Conservation (phyloP, 2,113 vertebrate genomes). For the Phodopus roborovskii region DNA sequence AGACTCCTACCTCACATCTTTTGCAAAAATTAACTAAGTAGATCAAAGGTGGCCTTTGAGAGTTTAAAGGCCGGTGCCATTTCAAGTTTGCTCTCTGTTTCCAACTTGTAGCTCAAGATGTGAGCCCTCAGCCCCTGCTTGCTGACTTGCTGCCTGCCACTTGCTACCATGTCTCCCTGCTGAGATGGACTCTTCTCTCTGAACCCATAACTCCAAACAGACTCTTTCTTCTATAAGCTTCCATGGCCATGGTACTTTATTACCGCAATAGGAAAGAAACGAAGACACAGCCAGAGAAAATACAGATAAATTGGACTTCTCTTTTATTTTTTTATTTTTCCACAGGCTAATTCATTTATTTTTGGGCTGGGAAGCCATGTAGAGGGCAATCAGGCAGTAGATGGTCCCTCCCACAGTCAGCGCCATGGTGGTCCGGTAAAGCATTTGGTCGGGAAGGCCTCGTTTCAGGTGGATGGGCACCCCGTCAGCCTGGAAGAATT, state of each 20-base stretch:
- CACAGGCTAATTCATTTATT: conserved; percentile 77
- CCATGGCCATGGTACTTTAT: neutral
- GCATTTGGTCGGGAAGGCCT: conserved; percentile 92
- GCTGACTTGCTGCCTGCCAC: no score
- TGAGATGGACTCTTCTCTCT: neutral
- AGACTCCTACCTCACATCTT: neutral
- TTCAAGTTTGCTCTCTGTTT: neutral
- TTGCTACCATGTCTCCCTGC: neutral
- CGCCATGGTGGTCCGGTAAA: conserved; percentile 98
- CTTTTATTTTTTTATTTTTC: no score
- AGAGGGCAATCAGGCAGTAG: conserved; percentile 95
- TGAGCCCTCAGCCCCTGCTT: neutral
- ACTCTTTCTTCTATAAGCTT: neutral
- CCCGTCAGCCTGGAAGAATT: conserved; percentile 87
- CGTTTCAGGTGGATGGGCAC: conserved; percentile 94
- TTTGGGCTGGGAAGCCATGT: conserved; percentile 92
- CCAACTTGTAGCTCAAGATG: neutral
- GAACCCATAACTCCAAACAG: neutral
- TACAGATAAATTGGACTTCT: no score
- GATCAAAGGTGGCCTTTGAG: neutral
- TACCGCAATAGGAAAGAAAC: neutral
- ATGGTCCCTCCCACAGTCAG: conserved; percentile 94
- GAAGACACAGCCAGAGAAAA: neutral
- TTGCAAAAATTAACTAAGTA: neutral
- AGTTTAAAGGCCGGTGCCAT: neutral